These are phyloP conservation scores for Heliothis subflexa DNA, from an alignment of 1,140 invertebrate species.

Conservation along the genomic window DNA sequence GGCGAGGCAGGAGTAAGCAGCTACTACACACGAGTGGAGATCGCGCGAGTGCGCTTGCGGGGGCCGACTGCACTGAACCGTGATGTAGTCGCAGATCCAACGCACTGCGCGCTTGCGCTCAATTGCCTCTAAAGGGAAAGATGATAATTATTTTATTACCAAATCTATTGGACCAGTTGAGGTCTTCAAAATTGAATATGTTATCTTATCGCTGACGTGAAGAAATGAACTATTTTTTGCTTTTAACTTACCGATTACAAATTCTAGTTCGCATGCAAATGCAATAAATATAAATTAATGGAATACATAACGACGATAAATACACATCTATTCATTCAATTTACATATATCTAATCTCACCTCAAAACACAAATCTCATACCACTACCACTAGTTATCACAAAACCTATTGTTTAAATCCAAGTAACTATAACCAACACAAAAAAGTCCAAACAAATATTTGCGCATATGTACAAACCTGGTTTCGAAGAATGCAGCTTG, in stretches of 20 bases:
- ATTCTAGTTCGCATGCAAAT: slow-evolving; percentile 73
- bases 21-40: slow-evolving; percentile 98
- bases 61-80: slow-evolving; percentile 97
- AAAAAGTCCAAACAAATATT: not conserved
- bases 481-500: slow-evolving; percentile 93
- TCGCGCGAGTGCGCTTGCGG: slow-evolving; percentile 98
- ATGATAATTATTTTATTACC: not conserved
- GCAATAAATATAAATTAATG: slow-evolving; percentile 44
- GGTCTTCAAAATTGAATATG: no score
- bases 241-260: slow-evolving; percentile 76
- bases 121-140: slow-evolving; percentile 89
- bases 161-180: no score
- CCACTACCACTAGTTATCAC: no score
- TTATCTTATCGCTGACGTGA: not conserved
- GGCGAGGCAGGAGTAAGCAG: slow-evolving; percentile 96
- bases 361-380: no score
- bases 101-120: slow-evolving; percentile 98
- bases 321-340: not conserved
- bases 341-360: not conserved
- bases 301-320: no score
- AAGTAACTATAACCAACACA: slow-evolving; percentile 16
- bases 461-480: slow-evolving; percentile 87
- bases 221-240: not conserved
- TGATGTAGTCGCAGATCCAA: slow-evolving; percentile 99
- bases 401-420: not conserved